Percentiles rank a stretch among this genome's conserved stretches.
Conservation (phyloP, 2,113 vertebrate genomes). For the Rattus rattus region DNA sequence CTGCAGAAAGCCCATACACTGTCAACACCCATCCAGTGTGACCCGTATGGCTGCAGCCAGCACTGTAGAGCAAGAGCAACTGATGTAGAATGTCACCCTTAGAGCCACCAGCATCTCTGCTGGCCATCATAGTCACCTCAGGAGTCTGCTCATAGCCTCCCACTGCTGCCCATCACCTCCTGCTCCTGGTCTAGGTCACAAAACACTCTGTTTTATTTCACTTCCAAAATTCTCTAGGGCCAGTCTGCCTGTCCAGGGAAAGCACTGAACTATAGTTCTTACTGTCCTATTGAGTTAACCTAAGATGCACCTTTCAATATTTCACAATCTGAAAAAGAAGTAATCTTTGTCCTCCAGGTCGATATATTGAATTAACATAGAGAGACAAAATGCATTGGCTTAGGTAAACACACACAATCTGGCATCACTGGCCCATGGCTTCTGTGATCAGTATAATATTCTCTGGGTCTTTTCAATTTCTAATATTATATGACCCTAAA, state of each 20-base stretch:
- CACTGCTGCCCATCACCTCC: neutral
- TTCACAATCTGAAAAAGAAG: slow-evolving; percentile 29
- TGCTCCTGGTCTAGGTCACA: neutral
- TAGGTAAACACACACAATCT: neutral
- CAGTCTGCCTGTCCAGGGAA: neutral
- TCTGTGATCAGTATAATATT: neutral
- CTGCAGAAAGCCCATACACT: neutral
- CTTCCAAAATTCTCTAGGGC: neutral
- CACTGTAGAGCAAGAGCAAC: neutral
- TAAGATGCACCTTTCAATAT: neutral
- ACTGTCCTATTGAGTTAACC: neutral
- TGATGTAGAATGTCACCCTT: neutral
- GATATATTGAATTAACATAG: neutral
- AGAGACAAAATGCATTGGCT: neutral
- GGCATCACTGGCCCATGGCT: neutral
- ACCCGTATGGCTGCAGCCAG: neutral
- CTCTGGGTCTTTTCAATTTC: slow-evolving; percentile 19
- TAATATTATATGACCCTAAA: slow-evolving; percentile 18
- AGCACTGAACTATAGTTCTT: neutral
- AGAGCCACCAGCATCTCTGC: neutral
- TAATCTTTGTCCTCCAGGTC: neutral
- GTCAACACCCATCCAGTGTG: neutral
- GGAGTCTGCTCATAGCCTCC: neutral
- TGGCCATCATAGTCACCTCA: neutral
- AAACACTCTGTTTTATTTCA: neutral